Base-by-base conservation (phyloP, 2,113 vertebrate genomes). In the Aplodontia rufa region DNA sequence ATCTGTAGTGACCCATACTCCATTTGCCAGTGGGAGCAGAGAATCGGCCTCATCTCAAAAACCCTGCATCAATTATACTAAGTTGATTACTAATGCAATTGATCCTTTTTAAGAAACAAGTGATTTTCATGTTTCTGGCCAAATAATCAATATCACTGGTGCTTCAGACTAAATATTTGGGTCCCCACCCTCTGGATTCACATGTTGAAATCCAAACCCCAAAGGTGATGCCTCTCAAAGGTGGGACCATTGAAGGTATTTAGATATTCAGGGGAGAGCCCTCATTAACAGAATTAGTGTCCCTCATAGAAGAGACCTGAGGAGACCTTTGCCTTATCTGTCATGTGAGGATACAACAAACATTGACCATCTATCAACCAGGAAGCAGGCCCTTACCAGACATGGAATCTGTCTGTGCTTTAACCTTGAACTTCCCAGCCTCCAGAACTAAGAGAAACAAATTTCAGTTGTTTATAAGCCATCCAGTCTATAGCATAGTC, bases 111-210 rank as follows among this genome's bases (percentile, higher is more conserved):
- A 93, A 60, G 40, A n/a, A 91, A 40, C 26, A 55, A 35, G 51
- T 86, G 22, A 64, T 93, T 90, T 95, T 78, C 81, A 87, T 79
- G 64, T 35, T 87, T 30, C 69, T 91, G 17, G 55, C n/a, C 72
- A 95, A 93, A 87, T 58, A 51, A 72, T 78, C 42, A 91, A 28
- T 53, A 58, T 58, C n/a, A 49, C n/a, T 49, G 28, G 26, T 32
- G 6, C 58, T 89, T 17, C 14, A 45, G 30, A 22, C 40, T 30
- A 17, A 51, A 64, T 64, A 64, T 66, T 40, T 40, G 32, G 76
- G 24, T 62, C 35, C 9, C 35, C n/a, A n/a, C n/a, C n/a, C 7
- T 26, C 35, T 17, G 47, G 40, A 89, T 28, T 66, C 32, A 49
- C 66, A 26, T 8, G 2, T 66, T 84, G 60, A 64, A 84, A 84